phyloP scores from a whole-genome alignment of 2,113 vertebrate genomes.

The Rana temporaria region DNA sequence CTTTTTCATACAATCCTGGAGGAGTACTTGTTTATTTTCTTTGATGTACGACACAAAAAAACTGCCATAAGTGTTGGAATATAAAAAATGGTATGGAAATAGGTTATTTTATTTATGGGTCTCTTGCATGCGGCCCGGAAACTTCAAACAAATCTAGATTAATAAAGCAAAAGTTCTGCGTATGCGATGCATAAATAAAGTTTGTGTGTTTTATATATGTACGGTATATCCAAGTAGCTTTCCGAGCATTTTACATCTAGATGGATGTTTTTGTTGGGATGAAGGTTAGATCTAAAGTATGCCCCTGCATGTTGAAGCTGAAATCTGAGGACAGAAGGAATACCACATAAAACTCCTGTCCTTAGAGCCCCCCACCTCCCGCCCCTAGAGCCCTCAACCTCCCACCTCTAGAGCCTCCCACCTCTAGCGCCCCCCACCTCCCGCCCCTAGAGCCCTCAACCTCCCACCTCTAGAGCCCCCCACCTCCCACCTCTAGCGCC shows the following conservation, averaged over 20 bases:
- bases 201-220: neutral
- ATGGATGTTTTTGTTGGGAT: neutral
- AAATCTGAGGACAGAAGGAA: too few species aligned
- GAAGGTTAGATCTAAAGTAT: too few species aligned
- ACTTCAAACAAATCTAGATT: neutral
- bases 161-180: slow-evolving; percentile 10
- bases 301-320: too few species aligned
- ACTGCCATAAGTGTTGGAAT: slow-evolving; percentile 6
- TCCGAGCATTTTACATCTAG: neutral
- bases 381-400: too few species aligned
- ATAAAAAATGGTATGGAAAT: slow-evolving; percentile 36
- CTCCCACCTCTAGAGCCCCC: too few species aligned
- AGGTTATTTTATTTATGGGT: slow-evolving; percentile 30
- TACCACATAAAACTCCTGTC: too few species aligned
- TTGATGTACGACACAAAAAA: slow-evolving; percentile 35
- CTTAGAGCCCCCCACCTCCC: too few species aligned
- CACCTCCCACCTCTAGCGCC: too few species aligned
- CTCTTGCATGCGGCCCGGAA: neutral
- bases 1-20: slow-evolving; percentile 7
- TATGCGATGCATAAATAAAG: slow-evolving; percentile 15
- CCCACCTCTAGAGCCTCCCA: too few species aligned
- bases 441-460: too few species aligned
- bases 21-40: slow-evolving; percentile 22
- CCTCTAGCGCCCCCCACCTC: too few species aligned
- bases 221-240: neutral